These are phyloP conservation scores for Macaca nemestrina DNA, from an alignment of 2,113 vertebrate species.

Conservation along the genomic window DNA sequence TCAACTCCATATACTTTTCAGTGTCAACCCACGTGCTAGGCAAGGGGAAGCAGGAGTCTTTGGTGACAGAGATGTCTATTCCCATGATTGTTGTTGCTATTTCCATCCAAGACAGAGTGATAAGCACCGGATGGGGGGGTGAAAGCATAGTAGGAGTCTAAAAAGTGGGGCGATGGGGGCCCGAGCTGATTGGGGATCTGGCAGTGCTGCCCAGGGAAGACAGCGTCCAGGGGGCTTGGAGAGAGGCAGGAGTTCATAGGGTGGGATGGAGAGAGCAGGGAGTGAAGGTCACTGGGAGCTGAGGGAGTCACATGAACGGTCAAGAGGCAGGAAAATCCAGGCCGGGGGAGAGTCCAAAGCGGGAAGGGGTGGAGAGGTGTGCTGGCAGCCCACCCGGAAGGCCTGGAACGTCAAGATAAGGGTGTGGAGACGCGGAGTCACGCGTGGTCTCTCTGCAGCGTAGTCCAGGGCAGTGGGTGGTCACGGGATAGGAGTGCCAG, in stretches of 20 bases:
- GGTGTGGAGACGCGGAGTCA: not conserved
- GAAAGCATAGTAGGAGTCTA: too few species aligned
- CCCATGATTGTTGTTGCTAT: not conserved
- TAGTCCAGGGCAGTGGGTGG: not conserved
- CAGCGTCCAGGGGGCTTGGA: rapidly evolving
- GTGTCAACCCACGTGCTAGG: not conserved
- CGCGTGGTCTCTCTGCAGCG: not conserved
- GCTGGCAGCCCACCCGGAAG: slow-evolving; percentile 22
- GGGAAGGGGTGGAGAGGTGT: slow-evolving; percentile 35
- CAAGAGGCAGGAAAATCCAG: not conserved
- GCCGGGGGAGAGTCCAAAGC: not conserved
- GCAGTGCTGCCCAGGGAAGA: not conserved
- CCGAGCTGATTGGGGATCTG: not conserved
- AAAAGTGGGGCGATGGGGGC: not conserved
- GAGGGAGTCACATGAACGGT: not conserved
- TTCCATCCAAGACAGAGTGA: not conserved
- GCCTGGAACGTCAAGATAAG: slow-evolving; percentile 45
- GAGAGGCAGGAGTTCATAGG: not conserved
- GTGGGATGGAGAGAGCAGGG: not conserved
- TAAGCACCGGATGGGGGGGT: not conserved
- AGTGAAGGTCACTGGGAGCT: not conserved
- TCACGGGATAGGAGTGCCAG: not conserved
- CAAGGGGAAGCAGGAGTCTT: not conserved
- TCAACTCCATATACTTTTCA: not conserved
- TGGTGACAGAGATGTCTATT: not conserved